A percentile compares a stretch with the other conserved stretches of the same genome.
These are phyloP conservation scores for Shargacucullia verbasci DNA, from an alignment of 2,888 invertebrate species.

Conservation along the genomic window DNA sequence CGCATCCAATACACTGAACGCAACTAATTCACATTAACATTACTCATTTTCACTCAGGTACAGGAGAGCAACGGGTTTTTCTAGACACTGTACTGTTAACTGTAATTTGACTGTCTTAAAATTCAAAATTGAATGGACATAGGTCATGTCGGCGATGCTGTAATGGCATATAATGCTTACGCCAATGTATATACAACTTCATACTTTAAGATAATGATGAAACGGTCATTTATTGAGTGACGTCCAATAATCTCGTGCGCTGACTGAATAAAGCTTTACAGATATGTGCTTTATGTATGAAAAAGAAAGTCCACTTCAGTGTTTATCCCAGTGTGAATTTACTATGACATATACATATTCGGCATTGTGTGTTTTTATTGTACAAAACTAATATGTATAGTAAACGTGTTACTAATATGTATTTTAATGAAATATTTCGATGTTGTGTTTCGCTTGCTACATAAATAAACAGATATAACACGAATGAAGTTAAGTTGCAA, in stretches of 20 bases:
- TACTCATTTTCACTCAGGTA: neutral
- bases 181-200: no score
- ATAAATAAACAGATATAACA: neutral
- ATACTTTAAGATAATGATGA: no score
- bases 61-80: no score
- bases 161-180: no score
- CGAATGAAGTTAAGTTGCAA: no score
- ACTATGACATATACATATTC: no score
- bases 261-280: conserved; percentile 30
- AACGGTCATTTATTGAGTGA: no score
- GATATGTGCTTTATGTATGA: conserved; percentile 32
- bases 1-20: conserved; percentile 23
- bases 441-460: conserved; percentile 35
- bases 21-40: conserved; percentile 25
- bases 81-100: no score
- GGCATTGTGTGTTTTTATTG: neutral
- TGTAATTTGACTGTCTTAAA: no score
- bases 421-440: conserved; percentile 30
- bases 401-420: conserved; percentile 27
- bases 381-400: conserved; percentile 10
- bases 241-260: neutral
- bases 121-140: no score
- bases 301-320: conserved; percentile 32
- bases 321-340: conserved; percentile 27
- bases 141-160: no score